A percentile compares a stretch with the other conserved stretches of the same genome.
Evolutionary conservation across 1,140 invertebrate genomes (phyloP).

Genomic region (Drosophila ananassae): DNA sequence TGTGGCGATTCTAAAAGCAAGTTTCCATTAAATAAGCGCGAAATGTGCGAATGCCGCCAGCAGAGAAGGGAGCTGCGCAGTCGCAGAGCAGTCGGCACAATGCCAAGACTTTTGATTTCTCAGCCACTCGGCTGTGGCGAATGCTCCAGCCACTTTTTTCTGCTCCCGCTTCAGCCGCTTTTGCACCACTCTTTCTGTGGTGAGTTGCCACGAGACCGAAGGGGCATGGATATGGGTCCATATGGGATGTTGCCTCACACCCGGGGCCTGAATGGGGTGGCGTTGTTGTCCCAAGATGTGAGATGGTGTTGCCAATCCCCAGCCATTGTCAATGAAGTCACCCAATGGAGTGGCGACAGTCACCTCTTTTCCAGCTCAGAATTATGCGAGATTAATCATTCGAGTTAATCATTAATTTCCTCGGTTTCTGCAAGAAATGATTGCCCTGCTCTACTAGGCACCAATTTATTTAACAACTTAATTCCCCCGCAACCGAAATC

Average conservation of each 20-base stretch:
- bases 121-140: conserved; percentile 67
- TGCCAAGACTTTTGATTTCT: conserved; percentile 68
- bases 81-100: conserved; percentile 36
- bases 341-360: conserved; percentile 42
- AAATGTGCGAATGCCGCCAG: conserved; percentile 44
- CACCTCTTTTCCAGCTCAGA: conserved; percentile 42
- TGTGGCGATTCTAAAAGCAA: conserved; percentile 80
- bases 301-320: conserved; percentile 37
- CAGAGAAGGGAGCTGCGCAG: conserved; percentile 39
- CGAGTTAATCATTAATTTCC: conserved; percentile 65
- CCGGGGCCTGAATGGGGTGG: conserved; percentile 47
- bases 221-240: conserved; percentile 40
- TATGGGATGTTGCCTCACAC: conserved; percentile 65
- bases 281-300: conserved; percentile 42
- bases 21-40: conserved; percentile 80
- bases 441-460: conserved; percentile 46
- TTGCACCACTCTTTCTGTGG: conserved; percentile 27
- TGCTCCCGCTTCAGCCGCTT: conserved; percentile 13
- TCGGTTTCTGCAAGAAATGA: conserved; percentile 56
- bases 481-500: conserved; percentile 30
- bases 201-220: conserved; percentile 60
- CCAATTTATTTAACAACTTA: conserved; percentile 74
- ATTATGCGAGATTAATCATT: conserved; percentile 78
- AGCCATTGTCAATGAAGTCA: conserved; percentile 53
- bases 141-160: conserved; percentile 10